phyloP scores from a whole-genome alignment of 2,888 invertebrate genomes.

The Morpho deidamia region DNA sequence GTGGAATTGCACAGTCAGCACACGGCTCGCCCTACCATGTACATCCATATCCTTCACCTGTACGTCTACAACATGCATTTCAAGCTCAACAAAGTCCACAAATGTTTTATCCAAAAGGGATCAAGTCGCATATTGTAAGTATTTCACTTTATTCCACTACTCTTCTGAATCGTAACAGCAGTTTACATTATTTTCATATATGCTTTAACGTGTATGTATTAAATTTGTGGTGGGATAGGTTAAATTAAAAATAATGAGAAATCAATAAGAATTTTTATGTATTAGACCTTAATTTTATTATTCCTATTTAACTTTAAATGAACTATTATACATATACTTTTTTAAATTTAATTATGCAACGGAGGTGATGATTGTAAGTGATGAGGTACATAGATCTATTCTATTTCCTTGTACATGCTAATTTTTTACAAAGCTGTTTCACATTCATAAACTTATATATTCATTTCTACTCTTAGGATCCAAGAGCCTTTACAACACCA shows the following conservation, averaged over 20 bases:
- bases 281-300: too few species aligned
- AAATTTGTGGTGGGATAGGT: constrained; percentile 17
- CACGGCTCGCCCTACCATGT: constrained; percentile 87
- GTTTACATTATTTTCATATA: background rate
- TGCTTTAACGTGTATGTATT: constrained; percentile 32
- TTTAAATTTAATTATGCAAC: too few species aligned
- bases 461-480: constrained; percentile 40
- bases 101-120: constrained; percentile 81
- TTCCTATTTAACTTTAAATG: too few species aligned
- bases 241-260: too few species aligned
- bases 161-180: background rate
- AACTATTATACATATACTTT: too few species aligned
- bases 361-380: too few species aligned
- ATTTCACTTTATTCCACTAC: constrained; percentile 16
- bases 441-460: too few species aligned
- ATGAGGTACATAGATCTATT: too few species aligned
- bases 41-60: constrained; percentile 82
- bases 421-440: too few species aligned
- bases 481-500: constrained; percentile 55
- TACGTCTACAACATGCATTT: constrained; percentile 81
- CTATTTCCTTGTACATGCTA: too few species aligned
- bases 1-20: constrained; percentile 62
- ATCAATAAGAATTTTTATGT: too few species aligned
- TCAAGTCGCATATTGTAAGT: constrained; percentile 78
- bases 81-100: constrained; percentile 73